Conservation (phyloP, 2,113 vertebrate species). For the Cephalopholis sonnerati region DNA sequence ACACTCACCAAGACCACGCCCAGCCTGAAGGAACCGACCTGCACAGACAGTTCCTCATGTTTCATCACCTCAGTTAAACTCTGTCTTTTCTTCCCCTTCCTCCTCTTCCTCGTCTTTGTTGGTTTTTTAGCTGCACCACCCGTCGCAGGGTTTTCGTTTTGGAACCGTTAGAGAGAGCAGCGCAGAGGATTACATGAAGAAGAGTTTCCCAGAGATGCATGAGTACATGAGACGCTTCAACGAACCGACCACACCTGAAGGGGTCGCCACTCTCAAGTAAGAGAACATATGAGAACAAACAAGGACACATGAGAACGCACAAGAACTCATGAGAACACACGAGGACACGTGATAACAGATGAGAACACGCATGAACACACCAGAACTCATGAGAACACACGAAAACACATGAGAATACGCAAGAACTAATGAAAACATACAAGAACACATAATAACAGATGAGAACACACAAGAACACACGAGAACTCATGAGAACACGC, state of each 20-base stretch:
- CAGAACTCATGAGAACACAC: no score
- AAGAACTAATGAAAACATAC: no score
- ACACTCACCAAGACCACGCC: no score
- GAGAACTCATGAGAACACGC: no score
- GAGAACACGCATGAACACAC: background rate
- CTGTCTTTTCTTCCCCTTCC: background rate
- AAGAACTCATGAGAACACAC: background rate
- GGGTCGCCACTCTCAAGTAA: constrained; percentile 93
- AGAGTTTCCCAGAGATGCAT: constrained; percentile 93
- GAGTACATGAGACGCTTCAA: constrained; percentile 91
- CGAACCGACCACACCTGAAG: constrained; percentile 90
- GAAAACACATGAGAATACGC: no score
- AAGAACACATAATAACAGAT: no score
- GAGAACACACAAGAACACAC: no score
- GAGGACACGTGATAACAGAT: background rate
- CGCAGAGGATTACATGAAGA: constrained; percentile 94
- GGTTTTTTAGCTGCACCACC: constrained; percentile 89
- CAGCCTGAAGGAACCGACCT: no score
- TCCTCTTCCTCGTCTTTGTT: background rate
- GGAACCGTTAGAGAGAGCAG: constrained; percentile 95
- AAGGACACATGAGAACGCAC: background rate
- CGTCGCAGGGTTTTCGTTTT: constrained; percentile 90
- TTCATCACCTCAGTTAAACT: background rate
- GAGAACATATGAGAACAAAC: constrained; percentile 29
- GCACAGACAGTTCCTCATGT: background rate